phyloP scores from a whole-genome alignment of 2,888 invertebrate species.

The Magallana nippona region DNA sequence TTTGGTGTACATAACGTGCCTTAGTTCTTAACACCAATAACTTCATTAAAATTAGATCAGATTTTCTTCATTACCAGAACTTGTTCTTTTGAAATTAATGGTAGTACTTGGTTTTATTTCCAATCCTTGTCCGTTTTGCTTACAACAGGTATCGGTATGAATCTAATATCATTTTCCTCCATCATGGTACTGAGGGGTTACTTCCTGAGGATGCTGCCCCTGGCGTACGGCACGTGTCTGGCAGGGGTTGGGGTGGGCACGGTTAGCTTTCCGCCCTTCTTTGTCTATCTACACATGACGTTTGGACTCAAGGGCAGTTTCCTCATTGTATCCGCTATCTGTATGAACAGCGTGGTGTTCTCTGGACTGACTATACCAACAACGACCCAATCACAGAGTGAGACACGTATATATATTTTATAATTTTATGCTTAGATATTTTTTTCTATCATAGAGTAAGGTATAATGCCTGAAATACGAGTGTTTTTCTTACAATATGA shows the following conservation, averaged over 20 bases:
- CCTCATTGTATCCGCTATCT: background rate
- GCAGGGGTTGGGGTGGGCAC: constrained; percentile 4
- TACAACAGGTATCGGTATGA: constrained; percentile 8
- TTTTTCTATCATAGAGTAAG: too few relatives aligned
- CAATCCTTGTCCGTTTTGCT: too few relatives aligned
- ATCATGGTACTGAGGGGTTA: background rate
- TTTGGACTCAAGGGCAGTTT: background rate
- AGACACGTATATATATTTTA: background rate
- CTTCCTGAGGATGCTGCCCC: constrained; percentile 11
- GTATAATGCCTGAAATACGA: too few relatives aligned
- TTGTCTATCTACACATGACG: background rate
- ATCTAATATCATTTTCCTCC: background rate
- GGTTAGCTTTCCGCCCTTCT: background rate
- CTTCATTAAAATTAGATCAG: too few relatives aligned
- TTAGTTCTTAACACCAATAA: too few relatives aligned
- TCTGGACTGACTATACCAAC: background rate
- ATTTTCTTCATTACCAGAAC: too few relatives aligned
- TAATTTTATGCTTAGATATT: background rate
- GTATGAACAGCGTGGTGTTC: background rate
- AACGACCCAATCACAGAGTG: background rate
- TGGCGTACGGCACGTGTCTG: background rate
- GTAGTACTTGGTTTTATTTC: background rate
- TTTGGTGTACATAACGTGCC: too few relatives aligned
- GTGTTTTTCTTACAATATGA: too few relatives aligned
- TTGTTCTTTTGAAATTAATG: too few relatives aligned